A percentile compares a stretch with the other conserved stretches of the same genome.
Conservation (phyloP, 2,113 vertebrate genomes). For the Todiramphus chloris region DNA sequence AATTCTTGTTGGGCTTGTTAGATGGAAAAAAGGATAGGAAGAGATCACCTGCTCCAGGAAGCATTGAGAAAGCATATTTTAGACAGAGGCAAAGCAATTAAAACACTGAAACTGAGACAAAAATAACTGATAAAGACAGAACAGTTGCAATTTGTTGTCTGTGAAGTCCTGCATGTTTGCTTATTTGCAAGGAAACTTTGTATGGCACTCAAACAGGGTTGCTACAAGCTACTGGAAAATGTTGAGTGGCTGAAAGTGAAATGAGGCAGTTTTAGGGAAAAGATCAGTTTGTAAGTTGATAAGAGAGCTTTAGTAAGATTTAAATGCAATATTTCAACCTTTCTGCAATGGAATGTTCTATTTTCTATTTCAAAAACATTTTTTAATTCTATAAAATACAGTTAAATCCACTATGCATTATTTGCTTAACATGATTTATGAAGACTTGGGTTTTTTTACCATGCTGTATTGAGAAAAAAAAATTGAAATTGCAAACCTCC, state of each 20-base stretch:
- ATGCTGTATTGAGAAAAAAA: neutral
- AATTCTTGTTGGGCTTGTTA: accelerated
- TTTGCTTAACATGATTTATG: neutral
- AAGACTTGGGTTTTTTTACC: neutral
- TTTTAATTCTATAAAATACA: neutral
- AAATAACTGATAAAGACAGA: neutral
- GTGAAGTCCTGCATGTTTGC: neutral
- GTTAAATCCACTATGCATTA: neutral
- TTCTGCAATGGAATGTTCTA: neutral
- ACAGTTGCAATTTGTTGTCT: neutral
- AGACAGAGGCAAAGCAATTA: neutral
- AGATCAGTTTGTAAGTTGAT: neutral
- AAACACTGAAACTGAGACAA: neutral
- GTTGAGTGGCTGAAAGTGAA: neutral
- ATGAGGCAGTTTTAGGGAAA: neutral
- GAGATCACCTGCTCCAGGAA: neutral
- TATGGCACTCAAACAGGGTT: neutral
- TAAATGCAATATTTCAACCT: neutral
- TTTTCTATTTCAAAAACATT: neutral
- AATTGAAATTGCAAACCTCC: neutral
- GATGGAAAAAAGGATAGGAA: neutral
- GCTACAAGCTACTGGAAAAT: neutral
- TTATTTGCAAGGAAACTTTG: neutral
- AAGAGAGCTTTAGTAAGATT: neutral
- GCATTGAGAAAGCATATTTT: accelerated